Evolutionary conservation across 2,888 invertebrate genomes (phyloP), one percentile per base, ranked within the genome.

Genomic region (Xanthorhoe designata): DNA sequence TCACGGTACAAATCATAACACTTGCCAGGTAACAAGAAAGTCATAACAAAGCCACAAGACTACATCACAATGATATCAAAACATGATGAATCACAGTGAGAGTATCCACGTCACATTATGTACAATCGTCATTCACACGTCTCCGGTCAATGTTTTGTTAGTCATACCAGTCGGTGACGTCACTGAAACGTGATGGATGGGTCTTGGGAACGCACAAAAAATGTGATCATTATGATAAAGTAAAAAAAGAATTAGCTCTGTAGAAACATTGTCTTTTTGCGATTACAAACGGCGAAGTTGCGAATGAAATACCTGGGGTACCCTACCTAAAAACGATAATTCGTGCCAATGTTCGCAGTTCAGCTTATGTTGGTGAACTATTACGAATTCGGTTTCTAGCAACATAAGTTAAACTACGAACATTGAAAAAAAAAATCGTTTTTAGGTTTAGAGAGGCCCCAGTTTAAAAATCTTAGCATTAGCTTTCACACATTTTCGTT

Each of bases 111-210:
- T 63, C 32, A 38, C 32, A 32, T 32, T 32, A 32, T 6, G 32
- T 55, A 24, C 19, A 51, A 55, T 60, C 65, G 52, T 51, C 52
- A 65, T 58, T 62, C 52, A 19, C 63, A 50, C 45, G 35, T 56
- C 66, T 54, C 32, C 56, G 62, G 55, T 55, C 55, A 63, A 60
- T 63, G 35, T 62, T 61, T 61, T 58, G 51, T 57, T 63, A 63
- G 51, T 57, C 51, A 63, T 52, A 52, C n/a, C 9, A 18, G 45
- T 15, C 9, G 19, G 57, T 66, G 61, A 61, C 57, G 61, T 61
- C 17, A 61, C 38, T 15, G 32, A 32, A 15, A 35, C 24, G 35
- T 29, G 24, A 65, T 45, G 42, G 49, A 54, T 19, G 9, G 55
- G 32, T 60, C 55, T 51, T 51, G 51, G 54, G 45, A 55, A 50